Evolutionary conservation across 1,140 invertebrate species (phyloP).

Genomic region (Thrips palmi): DNA sequence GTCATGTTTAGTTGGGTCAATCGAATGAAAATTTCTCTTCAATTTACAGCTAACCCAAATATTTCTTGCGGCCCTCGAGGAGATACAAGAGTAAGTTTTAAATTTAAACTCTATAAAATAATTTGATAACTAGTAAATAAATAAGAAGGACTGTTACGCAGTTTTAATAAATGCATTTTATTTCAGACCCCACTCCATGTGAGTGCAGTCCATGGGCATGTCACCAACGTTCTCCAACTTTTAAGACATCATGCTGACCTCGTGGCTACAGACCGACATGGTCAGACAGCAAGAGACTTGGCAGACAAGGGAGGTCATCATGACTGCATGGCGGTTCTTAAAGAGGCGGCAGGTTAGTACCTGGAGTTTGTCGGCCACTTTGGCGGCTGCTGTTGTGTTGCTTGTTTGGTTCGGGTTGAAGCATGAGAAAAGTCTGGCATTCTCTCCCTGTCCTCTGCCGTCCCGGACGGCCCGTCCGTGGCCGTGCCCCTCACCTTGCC

Average conservation of each 20-base stretch:
- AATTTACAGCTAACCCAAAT: constrained; percentile 40
- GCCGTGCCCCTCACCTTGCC: too few relatives aligned
- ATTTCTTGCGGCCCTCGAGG: constrained; percentile 44
- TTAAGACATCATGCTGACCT: constrained; percentile 48
- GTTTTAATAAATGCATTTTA: constrained; percentile 16
- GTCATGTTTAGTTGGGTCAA: constrained; percentile 5
- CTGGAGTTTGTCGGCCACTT: constrained; percentile 1
- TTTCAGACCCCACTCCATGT: constrained; percentile 61
- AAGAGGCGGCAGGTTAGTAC: constrained; percentile 43
- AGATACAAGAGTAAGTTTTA: constrained; percentile 29
- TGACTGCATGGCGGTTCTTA: constrained; percentile 43
- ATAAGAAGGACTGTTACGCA: too few relatives aligned
- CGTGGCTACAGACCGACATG: constrained; percentile 38
- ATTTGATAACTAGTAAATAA: too few relatives aligned
- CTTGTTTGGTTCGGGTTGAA: too few relatives aligned
- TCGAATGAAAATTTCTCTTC: constrained; percentile 4
- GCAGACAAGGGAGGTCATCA: constrained; percentile 53
- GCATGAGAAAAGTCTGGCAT: too few relatives aligned
- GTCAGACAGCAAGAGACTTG: constrained; percentile 50
- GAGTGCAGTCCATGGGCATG: constrained; percentile 59
- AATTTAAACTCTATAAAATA: constrained; percentile 4
- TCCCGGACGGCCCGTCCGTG: too few relatives aligned
- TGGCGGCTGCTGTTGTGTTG: constrained; percentile 1
- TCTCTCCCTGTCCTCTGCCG: too few relatives aligned
- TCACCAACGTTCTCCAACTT: constrained; percentile 45